Conservation (phyloP, 2,888 invertebrate genomes). For the Hypercompe scribonia region DNA sequence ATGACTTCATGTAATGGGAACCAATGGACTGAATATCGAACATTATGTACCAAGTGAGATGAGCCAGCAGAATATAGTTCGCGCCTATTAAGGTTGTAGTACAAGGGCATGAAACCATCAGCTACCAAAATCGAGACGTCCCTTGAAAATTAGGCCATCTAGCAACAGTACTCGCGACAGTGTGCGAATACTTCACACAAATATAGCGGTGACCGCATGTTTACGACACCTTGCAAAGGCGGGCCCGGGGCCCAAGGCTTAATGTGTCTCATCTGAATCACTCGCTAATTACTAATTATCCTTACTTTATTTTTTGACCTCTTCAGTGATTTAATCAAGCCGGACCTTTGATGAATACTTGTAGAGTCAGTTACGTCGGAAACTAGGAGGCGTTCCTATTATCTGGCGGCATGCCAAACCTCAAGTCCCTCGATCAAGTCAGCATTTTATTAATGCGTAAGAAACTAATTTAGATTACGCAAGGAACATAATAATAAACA, state of each 20-base stretch:
- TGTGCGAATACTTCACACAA: constrained; percentile 24
- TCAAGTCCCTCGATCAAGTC: constrained; percentile 12
- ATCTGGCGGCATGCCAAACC: constrained; percentile 10
- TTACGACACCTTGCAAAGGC: constrained; percentile 24
- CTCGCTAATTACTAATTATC: constrained; percentile 47
- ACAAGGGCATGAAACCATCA: constrained; percentile 20
- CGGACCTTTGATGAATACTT: constrained; percentile 26
- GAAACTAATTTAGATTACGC: constrained; percentile 14
- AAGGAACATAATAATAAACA: constrained; percentile 11
- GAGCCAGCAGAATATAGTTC: neutral
- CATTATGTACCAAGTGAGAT: neutral
- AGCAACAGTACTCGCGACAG: constrained; percentile 23
- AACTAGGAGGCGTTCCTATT: constrained; percentile 17
- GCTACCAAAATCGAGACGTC: constrained; percentile 22
- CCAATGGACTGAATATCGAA: neutral
- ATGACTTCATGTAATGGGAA: neutral
- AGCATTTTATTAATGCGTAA: constrained; percentile 12
- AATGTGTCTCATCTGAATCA: constrained; percentile 35
- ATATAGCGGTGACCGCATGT: constrained; percentile 54
- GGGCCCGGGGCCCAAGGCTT: constrained; percentile 41
- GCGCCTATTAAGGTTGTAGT: neutral
- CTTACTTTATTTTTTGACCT: constrained; percentile 45
- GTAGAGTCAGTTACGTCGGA: constrained; percentile 16
- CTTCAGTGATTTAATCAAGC: constrained; percentile 46
- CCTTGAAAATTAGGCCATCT: constrained; percentile 17